Evolutionary conservation across 1,140 invertebrate species (phyloP).

Genomic region (Physella acuta): DNA sequence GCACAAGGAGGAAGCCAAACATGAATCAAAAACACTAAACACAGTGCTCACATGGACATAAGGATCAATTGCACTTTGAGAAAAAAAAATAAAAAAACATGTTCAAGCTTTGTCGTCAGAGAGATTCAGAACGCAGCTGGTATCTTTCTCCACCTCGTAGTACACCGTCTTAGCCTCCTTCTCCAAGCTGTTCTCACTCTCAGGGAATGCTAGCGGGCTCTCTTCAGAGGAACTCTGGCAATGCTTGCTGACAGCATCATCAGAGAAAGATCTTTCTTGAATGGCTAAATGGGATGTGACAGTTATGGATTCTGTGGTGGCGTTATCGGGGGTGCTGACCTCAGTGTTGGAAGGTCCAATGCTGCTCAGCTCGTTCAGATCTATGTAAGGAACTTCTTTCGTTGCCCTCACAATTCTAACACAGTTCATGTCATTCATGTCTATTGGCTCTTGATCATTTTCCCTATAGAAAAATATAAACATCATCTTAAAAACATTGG

Average conservation of each 20-base stretch:
- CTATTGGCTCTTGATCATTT: conserved; percentile 43
- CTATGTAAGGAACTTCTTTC: conserved; percentile 43
- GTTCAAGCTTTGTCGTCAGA: conserved; percentile 22
- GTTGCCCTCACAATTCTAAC: conserved; percentile 39
- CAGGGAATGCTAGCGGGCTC: conserved; percentile 5
- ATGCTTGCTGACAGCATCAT: conserved; percentile 29
- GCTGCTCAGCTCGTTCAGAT: conserved; percentile 34
- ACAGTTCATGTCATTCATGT: conserved; percentile 39
- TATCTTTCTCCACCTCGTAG: conserved; percentile 40
- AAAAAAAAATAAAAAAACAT: too few relatives aligned
- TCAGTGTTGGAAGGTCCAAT: conserved; percentile 37
- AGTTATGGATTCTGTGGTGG: conserved; percentile 33
- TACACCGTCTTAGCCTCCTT: conserved; percentile 31
- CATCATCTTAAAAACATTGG: background rate
- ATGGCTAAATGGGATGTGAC: conserved; percentile 39
- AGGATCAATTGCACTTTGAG: too few relatives aligned
- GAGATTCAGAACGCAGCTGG: conserved; percentile 38
- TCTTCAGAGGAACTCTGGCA: conserved; percentile 16
- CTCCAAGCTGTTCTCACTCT: background rate
- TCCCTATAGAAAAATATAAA: conserved; percentile 32
- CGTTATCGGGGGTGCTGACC: conserved; percentile 41
- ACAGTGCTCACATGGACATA: too few relatives aligned
- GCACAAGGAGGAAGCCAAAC: too few relatives aligned
- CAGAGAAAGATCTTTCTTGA: conserved; percentile 45
- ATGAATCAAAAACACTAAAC: too few relatives aligned